phyloP scores from a whole-genome alignment of 2,797 vertebrate species.

The Hyperoplus immaculatus region DNA sequence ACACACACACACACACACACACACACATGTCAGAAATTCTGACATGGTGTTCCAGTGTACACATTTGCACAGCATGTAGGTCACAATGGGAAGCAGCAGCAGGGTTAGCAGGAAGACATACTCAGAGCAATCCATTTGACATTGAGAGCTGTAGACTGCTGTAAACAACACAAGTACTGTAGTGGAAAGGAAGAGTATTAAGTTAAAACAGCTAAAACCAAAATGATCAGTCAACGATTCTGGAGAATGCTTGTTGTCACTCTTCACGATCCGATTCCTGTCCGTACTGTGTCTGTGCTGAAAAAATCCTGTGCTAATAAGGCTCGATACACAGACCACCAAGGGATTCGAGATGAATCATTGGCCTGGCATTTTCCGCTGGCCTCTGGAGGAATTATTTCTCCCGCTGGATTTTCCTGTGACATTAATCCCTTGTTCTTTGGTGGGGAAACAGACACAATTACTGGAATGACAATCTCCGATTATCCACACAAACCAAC shows the following conservation, averaged over 20 bases:
- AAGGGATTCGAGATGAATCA: constrained; percentile 56
- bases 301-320: too few relatives aligned
- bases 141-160: constrained; percentile 16
- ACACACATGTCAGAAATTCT: constrained; percentile 31
- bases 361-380: constrained; percentile 47
- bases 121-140: constrained; percentile 49
- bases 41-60: constrained; percentile 27
- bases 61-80: constrained; percentile 48
- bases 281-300: too few relatives aligned
- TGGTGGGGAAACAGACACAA: constrained; percentile 46
- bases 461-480: constrained; percentile 38
- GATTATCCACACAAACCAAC: not conserved
- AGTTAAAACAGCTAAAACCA: not conserved
- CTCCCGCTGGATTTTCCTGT: constrained; percentile 47
- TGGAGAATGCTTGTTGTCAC: too few relatives aligned
- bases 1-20: constrained; percentile 16
- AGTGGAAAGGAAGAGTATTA: constrained; percentile 5
- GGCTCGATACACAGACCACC: constrained; percentile 6
- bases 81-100: constrained; percentile 27
- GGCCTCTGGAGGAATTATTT: constrained; percentile 33
- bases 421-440: constrained; percentile 55
- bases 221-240: constrained; percentile 2
- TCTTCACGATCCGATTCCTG: too few relatives aligned
- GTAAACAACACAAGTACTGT: constrained; percentile 9
- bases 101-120: constrained; percentile 30